phyloP scores from a whole-genome alignment of 2,113 vertebrate species.

The Okapia johnstoni region DNA sequence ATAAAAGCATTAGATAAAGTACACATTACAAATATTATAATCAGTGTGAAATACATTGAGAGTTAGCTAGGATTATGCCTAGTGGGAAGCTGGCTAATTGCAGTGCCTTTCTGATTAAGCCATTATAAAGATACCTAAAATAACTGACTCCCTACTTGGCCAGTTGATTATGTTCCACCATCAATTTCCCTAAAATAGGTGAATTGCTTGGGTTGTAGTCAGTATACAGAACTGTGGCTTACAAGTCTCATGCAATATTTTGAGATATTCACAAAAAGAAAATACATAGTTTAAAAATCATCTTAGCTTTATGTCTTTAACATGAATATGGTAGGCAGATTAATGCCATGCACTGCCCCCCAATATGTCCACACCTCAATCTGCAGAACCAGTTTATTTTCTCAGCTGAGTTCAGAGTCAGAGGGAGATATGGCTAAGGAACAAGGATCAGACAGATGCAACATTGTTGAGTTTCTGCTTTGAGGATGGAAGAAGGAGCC shows the following conservation, averaged over 20 bases:
- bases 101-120: not conserved
- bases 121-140: not conserved
- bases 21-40: not conserved
- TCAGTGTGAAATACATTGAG: not conserved
- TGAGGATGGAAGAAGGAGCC: not conserved
- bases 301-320: not conserved
- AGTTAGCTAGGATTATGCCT: not conserved
- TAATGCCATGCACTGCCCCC: rapidly evolving
- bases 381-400: not conserved
- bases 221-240: not conserved
- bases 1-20: not conserved
- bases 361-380: not conserved
- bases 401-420: not conserved
- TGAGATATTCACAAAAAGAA: not conserved
- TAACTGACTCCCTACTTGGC: not conserved
- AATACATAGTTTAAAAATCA: not conserved
- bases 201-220: not conserved
- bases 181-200: not conserved
- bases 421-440: not conserved
- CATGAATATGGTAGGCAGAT: not conserved
- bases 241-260: not conserved
- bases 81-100: not conserved
- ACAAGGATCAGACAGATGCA: not conserved
- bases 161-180: not conserved
- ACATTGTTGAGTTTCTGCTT: not conserved